Evolutionary conservation across 2,797 vertebrate genomes (phyloP).

Genomic region (Hypotaenidia philippensis): DNA sequence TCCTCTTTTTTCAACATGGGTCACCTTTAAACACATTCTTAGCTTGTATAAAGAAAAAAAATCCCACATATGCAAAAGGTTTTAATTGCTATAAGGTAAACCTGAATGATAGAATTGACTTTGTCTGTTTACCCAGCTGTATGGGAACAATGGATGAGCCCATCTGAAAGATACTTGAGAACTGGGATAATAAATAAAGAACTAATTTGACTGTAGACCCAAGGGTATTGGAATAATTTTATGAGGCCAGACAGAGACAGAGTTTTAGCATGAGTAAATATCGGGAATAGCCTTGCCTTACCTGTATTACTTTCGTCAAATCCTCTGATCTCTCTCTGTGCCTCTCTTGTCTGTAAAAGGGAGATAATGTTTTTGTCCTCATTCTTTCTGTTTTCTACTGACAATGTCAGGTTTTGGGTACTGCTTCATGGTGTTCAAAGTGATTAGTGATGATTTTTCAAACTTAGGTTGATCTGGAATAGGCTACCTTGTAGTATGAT

Average conservation of each 20-base stretch:
- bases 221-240: conserved; percentile 57
- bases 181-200: conserved; percentile 65
- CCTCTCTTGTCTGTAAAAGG: conserved; percentile 3
- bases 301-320: neutral
- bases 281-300: neutral
- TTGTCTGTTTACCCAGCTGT: conserved; percentile 69
- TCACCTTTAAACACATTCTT: conserved; percentile 27
- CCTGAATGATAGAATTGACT: conserved; percentile 17
- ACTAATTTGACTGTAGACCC: conserved; percentile 55
- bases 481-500: neutral
- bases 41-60: neutral
- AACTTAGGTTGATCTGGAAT: neutral
- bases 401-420: neutral
- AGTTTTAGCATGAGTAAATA: conserved; percentile 48
- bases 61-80: neutral
- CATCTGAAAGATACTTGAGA: conserved; percentile 57
- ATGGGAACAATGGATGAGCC: conserved; percentile 26
- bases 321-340: neutral
- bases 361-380: conserved; percentile 15
- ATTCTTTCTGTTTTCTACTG: neutral
- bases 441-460: neutral
- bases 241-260: neutral
- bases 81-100: conserved; percentile 41
- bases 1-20: neutral
- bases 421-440: neutral